phyloP scores from a whole-genome alignment of 2,888 invertebrate genomes.

The Cosmorhoe ocellata region DNA sequence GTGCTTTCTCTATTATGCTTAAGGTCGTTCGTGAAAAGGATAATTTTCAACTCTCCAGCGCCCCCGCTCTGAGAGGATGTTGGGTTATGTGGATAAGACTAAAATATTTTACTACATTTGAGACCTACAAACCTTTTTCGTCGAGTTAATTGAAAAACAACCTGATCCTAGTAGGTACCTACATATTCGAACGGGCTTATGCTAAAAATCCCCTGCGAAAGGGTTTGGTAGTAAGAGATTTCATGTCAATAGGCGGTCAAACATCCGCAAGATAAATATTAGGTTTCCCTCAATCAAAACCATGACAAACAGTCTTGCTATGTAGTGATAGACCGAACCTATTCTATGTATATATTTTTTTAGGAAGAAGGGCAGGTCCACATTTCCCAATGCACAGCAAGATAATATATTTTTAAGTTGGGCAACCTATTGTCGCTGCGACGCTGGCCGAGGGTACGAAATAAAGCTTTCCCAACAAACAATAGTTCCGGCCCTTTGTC shows the following conservation, averaged over 20 bases:
- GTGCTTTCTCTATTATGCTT: conserved; percentile 83
- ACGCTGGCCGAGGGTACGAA: conserved; percentile 73
- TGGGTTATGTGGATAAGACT: conserved; percentile 54
- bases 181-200: too few species aligned
- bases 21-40: conserved; percentile 82
- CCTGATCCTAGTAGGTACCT: too few species aligned
- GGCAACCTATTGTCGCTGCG: conserved; percentile 79
- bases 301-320: too few species aligned
- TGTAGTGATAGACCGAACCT: too few species aligned
- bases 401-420: conserved; percentile 81
- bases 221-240: too few species aligned
- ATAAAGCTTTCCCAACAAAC: conserved; percentile 82
- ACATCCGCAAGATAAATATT: too few species aligned
- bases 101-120: conserved; percentile 13
- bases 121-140: too few species aligned
- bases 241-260: too few species aligned
- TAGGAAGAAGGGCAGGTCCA: conserved; percentile 34
- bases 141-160: too few species aligned
- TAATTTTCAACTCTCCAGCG: conserved; percentile 80
- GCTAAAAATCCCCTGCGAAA: too few species aligned
- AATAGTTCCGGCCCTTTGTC: conserved; percentile 83
- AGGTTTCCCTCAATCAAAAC: too few species aligned
- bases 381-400: conserved; percentile 55
- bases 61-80: conserved; percentile 56
- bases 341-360: too few species aligned